Conservation (phyloP, 2,888 invertebrate species). For the Drosophila nr. perissopoda region DNA sequence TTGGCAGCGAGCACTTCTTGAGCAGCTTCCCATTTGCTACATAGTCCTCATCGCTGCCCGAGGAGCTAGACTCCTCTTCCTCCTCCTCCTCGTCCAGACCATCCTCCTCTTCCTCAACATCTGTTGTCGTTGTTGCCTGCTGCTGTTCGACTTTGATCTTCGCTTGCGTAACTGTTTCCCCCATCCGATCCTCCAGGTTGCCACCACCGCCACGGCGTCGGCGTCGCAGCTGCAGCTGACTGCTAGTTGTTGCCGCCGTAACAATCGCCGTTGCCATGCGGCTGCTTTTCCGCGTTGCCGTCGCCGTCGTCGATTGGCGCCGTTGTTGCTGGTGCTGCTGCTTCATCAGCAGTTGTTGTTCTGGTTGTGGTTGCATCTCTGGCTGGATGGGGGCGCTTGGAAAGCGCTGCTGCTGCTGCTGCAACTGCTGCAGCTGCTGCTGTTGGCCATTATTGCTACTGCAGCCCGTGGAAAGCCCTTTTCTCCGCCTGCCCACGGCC, state of each 20-base stretch:
- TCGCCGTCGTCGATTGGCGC: slow-evolving; percentile 58
- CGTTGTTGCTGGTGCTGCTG: slow-evolving; percentile 32
- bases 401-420: slow-evolving; percentile 82
- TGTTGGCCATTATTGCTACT: slow-evolving; percentile 49
- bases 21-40: slow-evolving; percentile 45
- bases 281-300: slow-evolving; percentile 82
- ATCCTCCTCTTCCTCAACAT: slow-evolving; percentile 38
- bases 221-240: slow-evolving; percentile 74
- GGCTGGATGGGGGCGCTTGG: slow-evolving; percentile 85
- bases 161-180: slow-evolving; percentile 67
- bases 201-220: slow-evolving; percentile 65
- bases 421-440: slow-evolving; percentile 68
- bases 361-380: slow-evolving; percentile 57
- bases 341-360: slow-evolving; percentile 38
- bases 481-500: slow-evolving; percentile 65
- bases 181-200: slow-evolving; percentile 85
- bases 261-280: slow-evolving; percentile 82
- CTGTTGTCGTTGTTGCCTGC: slow-evolving; percentile 8
- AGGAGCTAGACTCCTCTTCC: slow-evolving; percentile 49
- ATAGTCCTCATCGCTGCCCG: slow-evolving; percentile 74
- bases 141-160: slow-evolving; percentile 26
- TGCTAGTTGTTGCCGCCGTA: slow-evolving; percentile 82
- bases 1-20: slow-evolving; percentile 32
- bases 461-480: slow-evolving; percentile 60
- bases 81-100: slow-evolving; percentile 41